Conservation (phyloP, 2,113 vertebrate genomes). For the Corythoichthys haematopterus region DNA sequence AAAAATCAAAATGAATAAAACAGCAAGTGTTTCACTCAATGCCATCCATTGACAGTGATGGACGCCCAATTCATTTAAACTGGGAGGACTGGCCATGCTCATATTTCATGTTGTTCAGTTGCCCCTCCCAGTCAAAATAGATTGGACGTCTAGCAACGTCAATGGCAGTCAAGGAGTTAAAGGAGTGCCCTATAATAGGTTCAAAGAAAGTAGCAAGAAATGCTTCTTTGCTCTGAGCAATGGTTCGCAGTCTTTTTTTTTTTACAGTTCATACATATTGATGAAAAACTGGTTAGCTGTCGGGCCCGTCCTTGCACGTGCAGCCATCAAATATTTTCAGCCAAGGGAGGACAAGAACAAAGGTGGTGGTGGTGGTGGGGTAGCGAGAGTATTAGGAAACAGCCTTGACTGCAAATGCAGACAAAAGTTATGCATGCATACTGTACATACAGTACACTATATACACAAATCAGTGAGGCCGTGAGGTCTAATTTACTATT, state of each 20-base stretch:
- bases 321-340: conserved; percentile 15
- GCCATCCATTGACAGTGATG: no score
- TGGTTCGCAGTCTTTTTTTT: conserved; percentile 4
- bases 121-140: no score
- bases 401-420: conserved; percentile 15
- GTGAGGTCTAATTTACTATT: conserved; percentile 1
- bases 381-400: background rate
- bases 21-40: no score
- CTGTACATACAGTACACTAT: background rate
- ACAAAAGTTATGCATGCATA: conserved; percentile 7
- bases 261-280: conserved; percentile 51
- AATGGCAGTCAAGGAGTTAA: no score
- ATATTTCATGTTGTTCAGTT: no score
- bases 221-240: conserved; percentile 8
- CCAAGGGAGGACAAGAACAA: conserved; percentile 24
- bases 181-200: no score
- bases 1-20: no score
- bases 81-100: no score
- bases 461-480: background rate
- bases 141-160: no score
- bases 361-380: background rate
- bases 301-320: conserved; percentile 27
- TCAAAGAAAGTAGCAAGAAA: conserved; percentile 5
- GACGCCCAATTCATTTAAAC: no score
- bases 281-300: conserved; percentile 38